These are phyloP conservation scores for Lepisosteus osseus DNA, from an alignment of 2,113 vertebrate species.

Conservation along the genomic window DNA sequence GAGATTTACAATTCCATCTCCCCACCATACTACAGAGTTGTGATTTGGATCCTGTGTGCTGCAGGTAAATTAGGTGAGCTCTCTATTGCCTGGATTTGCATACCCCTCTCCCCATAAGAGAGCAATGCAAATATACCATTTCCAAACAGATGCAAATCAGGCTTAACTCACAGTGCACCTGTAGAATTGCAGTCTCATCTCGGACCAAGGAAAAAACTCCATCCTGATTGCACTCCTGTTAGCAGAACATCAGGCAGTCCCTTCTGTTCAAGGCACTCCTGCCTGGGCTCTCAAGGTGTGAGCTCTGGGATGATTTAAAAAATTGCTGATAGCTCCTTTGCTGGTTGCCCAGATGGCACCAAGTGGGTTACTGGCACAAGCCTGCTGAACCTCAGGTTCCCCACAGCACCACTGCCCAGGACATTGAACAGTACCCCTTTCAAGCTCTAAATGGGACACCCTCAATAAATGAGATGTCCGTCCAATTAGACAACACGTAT, in stretches of 20 bases:
- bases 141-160: slow-evolving; percentile 17
- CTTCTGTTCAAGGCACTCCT: background rate
- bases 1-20: background rate
- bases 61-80: slow-evolving; percentile 16
- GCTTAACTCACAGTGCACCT: background rate
- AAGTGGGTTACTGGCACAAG: background rate
- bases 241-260: background rate
- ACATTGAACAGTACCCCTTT: too few species aligned
- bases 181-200: background rate
- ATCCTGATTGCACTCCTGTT: background rate
- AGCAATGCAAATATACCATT: background rate
- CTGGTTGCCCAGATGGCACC: background rate
- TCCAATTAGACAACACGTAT: too few species aligned
- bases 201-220: background rate
- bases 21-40: background rate
- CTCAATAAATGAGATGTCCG: too few species aligned
- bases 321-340: background rate
- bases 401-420: too few species aligned
- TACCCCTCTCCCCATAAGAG: background rate
- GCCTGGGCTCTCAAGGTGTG: background rate
- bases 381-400: too few species aligned
- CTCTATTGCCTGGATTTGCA: slow-evolving; percentile 4
- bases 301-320: background rate
- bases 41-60: slow-evolving; percentile 6
- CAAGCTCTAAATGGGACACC: too few species aligned